Conservation (phyloP, 2,888 invertebrate species). For the Chromoteleia sp. region DNA sequence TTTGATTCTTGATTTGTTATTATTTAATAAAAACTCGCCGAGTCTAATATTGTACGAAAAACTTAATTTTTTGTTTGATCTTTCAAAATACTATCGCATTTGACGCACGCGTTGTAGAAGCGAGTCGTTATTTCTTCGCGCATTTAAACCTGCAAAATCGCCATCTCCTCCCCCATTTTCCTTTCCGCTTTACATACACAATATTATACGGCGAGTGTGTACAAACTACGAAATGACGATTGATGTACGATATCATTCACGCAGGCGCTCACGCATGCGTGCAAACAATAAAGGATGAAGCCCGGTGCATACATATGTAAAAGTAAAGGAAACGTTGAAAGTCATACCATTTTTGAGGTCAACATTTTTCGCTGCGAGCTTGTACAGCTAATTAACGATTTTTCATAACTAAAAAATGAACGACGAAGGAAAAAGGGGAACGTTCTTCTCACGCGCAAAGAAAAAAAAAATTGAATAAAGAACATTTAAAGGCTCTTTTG, state of each 20-base stretch:
- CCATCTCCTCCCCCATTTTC: conserved; percentile 46
- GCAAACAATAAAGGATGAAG: conserved; percentile 53
- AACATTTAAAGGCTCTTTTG: conserved; percentile 13
- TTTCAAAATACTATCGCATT: too few relatives aligned
- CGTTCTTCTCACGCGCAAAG: too few relatives aligned
- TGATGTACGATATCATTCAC: conserved; percentile 61
- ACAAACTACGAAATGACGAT: conserved; percentile 56
- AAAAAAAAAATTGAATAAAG: neutral
- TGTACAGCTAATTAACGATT: conserved; percentile 20
- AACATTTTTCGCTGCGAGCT: conserved; percentile 16
- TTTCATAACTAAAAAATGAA: neutral
- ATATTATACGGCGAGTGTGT: conserved; percentile 36
- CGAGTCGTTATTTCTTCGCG: conserved; percentile 30
- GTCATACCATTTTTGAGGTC: conserved; percentile 17
- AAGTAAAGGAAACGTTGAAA: conserved; percentile 40
- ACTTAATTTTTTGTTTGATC: too few relatives aligned
- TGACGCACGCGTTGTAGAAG: too few relatives aligned
- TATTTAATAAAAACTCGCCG: too few relatives aligned
- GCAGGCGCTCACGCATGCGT: conserved; percentile 62
- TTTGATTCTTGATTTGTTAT: too few relatives aligned
- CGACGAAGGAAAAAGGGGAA: neutral
- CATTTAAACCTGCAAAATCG: conserved; percentile 50
- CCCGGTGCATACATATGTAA: conserved; percentile 45
- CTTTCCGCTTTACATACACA: conserved; percentile 50
- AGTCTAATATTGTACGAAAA: too few relatives aligned